Evolutionary conservation across 2,888 invertebrate species (phyloP).

Genomic region (Axea sp.): DNA sequence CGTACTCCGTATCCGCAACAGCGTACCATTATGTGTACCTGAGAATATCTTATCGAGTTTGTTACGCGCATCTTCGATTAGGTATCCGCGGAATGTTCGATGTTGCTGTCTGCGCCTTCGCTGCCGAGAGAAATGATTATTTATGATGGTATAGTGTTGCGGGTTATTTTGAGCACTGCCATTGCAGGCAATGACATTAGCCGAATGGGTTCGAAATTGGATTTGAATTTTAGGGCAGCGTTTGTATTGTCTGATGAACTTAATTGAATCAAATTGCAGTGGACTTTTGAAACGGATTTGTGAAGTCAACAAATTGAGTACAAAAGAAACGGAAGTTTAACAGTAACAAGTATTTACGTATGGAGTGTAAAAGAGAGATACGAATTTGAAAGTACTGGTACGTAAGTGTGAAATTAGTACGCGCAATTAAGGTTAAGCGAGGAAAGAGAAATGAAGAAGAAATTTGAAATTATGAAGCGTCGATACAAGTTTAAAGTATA

Average conservation of each 20-base stretch:
- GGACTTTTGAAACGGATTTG: too few species aligned
- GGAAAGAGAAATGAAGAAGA: too few species aligned
- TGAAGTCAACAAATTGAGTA: too few species aligned
- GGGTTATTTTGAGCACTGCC: slow-evolving; percentile 53
- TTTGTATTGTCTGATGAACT: background rate
- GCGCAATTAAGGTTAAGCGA: too few species aligned
- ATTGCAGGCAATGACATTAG: slow-evolving; percentile 38
- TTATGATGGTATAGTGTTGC: slow-evolving; percentile 50
- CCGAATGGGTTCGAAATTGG: background rate
- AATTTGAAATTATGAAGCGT: too few species aligned
- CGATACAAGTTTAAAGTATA: too few species aligned
- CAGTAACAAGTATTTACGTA: too few species aligned
- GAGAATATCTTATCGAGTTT: slow-evolving; percentile 62
- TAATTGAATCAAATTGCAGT: too few species aligned
- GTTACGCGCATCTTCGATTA: slow-evolving; percentile 63
- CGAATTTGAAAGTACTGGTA: too few species aligned
- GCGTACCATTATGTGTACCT: slow-evolving; percentile 60
- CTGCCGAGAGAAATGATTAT: slow-evolving; percentile 55
- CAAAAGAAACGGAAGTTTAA: too few species aligned
- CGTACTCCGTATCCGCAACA: slow-evolving; percentile 43
- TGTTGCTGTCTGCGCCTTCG: slow-evolving; percentile 57
- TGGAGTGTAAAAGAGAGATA: too few species aligned
- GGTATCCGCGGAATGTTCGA: slow-evolving; percentile 61
- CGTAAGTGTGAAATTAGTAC: too few species aligned
- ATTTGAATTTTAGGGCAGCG: background rate